A percentile compares a stretch with the other conserved stretches of the same genome.
phyloP scores from a whole-genome alignment of 1,140 invertebrate genomes.

The Apis cerana region DNA sequence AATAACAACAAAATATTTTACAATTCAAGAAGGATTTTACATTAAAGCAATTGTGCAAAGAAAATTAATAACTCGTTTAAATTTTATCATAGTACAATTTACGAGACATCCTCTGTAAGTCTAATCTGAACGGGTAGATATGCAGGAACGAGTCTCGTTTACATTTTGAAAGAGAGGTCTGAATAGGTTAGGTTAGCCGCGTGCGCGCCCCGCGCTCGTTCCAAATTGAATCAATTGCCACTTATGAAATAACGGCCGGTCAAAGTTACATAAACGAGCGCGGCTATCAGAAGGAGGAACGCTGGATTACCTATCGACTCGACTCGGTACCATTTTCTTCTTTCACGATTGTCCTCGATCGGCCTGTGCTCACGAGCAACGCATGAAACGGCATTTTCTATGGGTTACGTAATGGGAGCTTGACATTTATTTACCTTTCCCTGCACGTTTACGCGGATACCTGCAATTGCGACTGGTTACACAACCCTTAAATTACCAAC shows the following conservation, averaged over 20 bases:
- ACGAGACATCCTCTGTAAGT: no score
- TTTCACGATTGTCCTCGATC: constrained; percentile 34
- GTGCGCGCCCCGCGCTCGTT: constrained; percentile 27
- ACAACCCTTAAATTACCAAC: constrained; percentile 22
- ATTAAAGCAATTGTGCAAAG: no score
- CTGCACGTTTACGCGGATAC: constrained; percentile 1
- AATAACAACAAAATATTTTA: no score
- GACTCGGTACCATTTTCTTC: constrained; percentile 38
- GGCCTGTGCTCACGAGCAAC: background rate
- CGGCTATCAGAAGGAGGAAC: background rate
- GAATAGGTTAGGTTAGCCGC: constrained; percentile 26
- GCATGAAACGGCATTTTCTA: constrained; percentile 43
- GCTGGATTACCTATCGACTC: constrained; percentile 2
- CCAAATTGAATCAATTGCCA: constrained; percentile 64
- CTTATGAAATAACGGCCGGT: constrained; percentile 47
- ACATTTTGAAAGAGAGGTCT: constrained; percentile 33
- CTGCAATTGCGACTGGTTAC: constrained; percentile 20
- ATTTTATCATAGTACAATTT: no score
- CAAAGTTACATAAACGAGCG: constrained; percentile 56
- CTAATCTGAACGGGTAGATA: background rate
- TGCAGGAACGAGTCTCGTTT: constrained; percentile 23
- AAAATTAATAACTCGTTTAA: no score
- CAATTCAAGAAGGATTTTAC: no score
- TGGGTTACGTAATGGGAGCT: constrained; percentile 43
- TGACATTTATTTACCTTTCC: constrained; percentile 56